phyloP scores from a whole-genome alignment of 2,888 invertebrate genomes.

The Dugesia japonica region DNA sequence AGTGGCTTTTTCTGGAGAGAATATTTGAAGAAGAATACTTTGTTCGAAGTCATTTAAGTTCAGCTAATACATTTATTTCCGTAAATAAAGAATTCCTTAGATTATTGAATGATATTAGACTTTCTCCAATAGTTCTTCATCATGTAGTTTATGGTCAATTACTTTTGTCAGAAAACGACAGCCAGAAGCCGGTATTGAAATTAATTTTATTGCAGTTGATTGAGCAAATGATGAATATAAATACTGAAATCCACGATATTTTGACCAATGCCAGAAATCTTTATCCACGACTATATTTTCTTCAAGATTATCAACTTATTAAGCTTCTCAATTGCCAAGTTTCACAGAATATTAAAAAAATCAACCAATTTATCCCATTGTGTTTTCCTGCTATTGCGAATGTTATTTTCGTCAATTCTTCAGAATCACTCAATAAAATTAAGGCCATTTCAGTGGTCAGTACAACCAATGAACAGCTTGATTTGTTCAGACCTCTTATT shows the following conservation, averaged over 20 bases:
- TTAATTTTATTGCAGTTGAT: neutral
- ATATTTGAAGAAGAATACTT: neutral
- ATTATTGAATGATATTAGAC: neutral
- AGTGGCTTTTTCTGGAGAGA: conserved; percentile 12
- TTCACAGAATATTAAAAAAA: neutral
- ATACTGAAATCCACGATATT: neutral
- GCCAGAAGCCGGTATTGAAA: neutral
- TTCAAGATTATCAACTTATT: neutral
- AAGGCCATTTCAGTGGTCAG: neutral
- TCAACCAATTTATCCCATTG: neutral
- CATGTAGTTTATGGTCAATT: neutral
- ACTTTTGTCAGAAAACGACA: neutral
- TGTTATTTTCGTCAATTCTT: neutral
- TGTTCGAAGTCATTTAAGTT: neutral
- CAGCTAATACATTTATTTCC: neutral
- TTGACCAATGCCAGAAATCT: neutral
- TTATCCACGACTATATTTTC: neutral
- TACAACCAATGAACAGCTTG: neutral
- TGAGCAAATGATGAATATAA: neutral
- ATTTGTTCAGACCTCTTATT: neutral
- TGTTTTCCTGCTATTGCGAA: neutral
- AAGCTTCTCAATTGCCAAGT: neutral
- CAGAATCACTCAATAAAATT: neutral
- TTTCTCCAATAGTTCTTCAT: neutral
- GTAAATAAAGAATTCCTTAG: neutral